Evolutionary conservation across 2,113 vertebrate genomes (phyloP).

Genomic region (Anolis sagrei): DNA sequence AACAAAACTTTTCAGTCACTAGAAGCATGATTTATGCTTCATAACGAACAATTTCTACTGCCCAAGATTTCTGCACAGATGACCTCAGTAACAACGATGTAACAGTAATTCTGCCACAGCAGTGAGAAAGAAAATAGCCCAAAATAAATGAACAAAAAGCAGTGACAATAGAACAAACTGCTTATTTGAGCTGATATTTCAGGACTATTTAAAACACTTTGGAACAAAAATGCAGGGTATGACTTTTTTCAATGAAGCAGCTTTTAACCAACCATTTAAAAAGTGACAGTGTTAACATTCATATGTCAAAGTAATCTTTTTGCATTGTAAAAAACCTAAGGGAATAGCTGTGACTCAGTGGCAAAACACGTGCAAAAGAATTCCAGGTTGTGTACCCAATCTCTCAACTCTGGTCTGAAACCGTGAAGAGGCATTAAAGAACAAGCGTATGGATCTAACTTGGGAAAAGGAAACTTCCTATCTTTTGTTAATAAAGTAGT

Average conservation of each 20-base stretch:
- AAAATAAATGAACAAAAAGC: neutral
- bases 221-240: neutral
- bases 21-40: too few relatives aligned
- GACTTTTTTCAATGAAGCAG: neutral
- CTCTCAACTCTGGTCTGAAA: neutral
- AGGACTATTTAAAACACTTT: neutral
- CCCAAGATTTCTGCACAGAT: neutral
- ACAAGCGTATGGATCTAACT: neutral
- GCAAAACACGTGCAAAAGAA: neutral
- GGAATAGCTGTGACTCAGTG: neutral
- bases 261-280: neutral
- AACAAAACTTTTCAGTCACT: neutral
- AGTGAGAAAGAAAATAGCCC: neutral
- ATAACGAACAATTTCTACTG: neutral
- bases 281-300: neutral
- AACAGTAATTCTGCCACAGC: neutral
- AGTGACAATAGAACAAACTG: neutral
- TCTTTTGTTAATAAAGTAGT: neutral
- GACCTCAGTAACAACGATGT: too few relatives aligned
- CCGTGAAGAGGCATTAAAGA: neutral
- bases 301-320: neutral
- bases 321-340: neutral
- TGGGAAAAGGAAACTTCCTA: neutral
- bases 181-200: neutral
- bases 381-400: neutral